Evolutionary conservation across 1,140 invertebrate species (phyloP).

Genomic region (Meloidogyne hapla): DNA sequence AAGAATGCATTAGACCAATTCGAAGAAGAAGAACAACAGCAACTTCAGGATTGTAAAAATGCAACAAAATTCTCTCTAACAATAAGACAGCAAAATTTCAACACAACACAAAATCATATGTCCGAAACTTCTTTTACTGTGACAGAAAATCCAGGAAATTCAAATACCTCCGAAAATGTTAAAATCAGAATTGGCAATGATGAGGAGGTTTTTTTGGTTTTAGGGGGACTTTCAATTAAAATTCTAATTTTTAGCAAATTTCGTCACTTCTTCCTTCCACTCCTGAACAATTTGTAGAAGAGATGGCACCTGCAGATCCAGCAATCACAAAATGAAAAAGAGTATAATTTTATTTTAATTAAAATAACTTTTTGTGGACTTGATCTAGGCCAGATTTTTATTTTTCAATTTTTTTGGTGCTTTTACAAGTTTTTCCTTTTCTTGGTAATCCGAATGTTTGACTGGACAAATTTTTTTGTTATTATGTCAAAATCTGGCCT

Average conservation of each 20-base stretch:
- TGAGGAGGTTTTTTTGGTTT: constrained; percentile 16
- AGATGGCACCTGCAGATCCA: constrained; percentile 22
- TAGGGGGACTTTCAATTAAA: not conserved
- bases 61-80: not conserved
- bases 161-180: not conserved
- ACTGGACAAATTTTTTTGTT: no score
- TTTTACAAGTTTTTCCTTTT: not conserved
- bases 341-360: not conserved
- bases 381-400: not conserved
- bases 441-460: no score
- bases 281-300: constrained; percentile 13
- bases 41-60: not conserved
- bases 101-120: constrained; percentile 5
- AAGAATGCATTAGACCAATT: not conserved
- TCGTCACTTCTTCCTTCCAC: not conserved
- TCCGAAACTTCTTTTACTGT: not conserved
- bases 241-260: not conserved
- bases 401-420: not conserved
- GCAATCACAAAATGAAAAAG: constrained; percentile 18
- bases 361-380: not conserved
- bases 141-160: not conserved
- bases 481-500: no score
- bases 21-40: constrained; percentile 11
- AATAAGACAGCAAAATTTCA: not conserved
- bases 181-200: not conserved